A percentile compares a stretch with the other conserved stretches of the same genome.
These are phyloP conservation scores for Huso huso DNA, from an alignment of 2,797 vertebrate species.

Conservation along the genomic window DNA sequence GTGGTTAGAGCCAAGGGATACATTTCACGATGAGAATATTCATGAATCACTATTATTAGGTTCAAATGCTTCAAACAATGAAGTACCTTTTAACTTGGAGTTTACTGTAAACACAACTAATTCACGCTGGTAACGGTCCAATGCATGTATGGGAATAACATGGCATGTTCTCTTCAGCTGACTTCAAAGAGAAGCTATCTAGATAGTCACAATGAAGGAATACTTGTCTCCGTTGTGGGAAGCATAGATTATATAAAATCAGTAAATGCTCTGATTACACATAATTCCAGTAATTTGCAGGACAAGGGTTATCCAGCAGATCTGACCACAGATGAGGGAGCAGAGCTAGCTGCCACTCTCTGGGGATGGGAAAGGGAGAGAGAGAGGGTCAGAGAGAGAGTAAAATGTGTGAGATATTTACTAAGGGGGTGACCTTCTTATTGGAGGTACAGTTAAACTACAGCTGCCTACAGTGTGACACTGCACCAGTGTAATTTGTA, in stretches of 20 bases:
- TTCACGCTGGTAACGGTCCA: conserved; percentile 11
- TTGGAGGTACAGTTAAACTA: too few species aligned
- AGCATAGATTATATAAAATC: conserved; percentile 27
- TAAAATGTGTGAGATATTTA: background rate
- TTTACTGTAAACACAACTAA: background rate
- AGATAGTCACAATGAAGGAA: conserved; percentile 12
- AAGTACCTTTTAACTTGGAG: background rate
- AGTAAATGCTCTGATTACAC: conserved; percentile 7
- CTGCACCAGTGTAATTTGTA: too few species aligned
- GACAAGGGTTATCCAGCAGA: background rate
- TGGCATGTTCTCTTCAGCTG: conserved; percentile 27
- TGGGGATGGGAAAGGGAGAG: background rate
- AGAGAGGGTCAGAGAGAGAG: background rate
- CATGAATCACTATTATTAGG: too few species aligned
- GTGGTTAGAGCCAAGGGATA: too few species aligned
- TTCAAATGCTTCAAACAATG: background rate
- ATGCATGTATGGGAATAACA: conserved; percentile 21
- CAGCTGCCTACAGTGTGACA: too few species aligned
- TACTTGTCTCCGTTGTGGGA: conserved; percentile 30
- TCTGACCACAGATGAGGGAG: background rate
- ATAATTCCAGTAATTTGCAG: conserved; percentile 10
- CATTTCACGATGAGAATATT: too few species aligned
- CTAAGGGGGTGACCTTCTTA: too few species aligned
- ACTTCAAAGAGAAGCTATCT: conserved; percentile 37
- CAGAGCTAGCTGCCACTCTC: too few species aligned